These are phyloP conservation scores for Rhyacophila evoluta DNA, from an alignment of 2,888 invertebrate species.

Conservation along the genomic window DNA sequence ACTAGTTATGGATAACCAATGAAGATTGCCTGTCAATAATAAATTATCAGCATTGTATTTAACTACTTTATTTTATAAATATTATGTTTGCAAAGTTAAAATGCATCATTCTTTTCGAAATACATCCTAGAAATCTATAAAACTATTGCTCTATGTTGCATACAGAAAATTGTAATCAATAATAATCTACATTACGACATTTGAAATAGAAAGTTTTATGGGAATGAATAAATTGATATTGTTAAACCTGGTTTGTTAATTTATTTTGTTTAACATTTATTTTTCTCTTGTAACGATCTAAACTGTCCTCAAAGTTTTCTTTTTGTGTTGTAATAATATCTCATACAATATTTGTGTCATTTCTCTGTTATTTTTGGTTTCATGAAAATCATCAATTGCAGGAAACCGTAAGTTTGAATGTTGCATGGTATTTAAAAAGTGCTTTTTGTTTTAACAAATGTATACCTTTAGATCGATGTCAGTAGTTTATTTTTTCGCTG, in stretches of 20 bases:
- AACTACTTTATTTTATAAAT: too few relatives aligned
- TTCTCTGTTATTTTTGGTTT: conserved; percentile 58
- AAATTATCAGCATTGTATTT: too few relatives aligned
- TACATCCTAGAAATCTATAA: too few relatives aligned
- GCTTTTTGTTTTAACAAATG: not conserved
- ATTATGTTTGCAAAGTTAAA: too few relatives aligned
- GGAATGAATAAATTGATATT: not conserved
- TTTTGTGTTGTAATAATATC: not conserved
- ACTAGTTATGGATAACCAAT: too few relatives aligned
- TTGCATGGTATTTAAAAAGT: conserved; percentile 46
- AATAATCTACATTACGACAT: too few relatives aligned
- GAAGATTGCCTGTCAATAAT: too few relatives aligned
- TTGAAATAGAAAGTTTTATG: not conserved
- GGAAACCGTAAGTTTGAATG: conserved; percentile 79
- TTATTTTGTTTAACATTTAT: not conserved
- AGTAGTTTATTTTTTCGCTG: not conserved
- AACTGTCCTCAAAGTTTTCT: not conserved
- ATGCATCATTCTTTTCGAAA: too few relatives aligned
- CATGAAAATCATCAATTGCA: conserved; percentile 71
- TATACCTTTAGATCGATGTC: not conserved
- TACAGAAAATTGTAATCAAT: too few relatives aligned
- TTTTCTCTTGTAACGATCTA: not conserved
- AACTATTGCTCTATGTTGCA: too few relatives aligned
- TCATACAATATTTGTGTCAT: conserved; percentile 39
- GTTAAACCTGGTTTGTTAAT: not conserved